Percentiles rank a stretch among this genome's conserved stretches.
phyloP scores from a whole-genome alignment of 2,888 invertebrate genomes.

The Drosophila parthenogenetica region DNA sequence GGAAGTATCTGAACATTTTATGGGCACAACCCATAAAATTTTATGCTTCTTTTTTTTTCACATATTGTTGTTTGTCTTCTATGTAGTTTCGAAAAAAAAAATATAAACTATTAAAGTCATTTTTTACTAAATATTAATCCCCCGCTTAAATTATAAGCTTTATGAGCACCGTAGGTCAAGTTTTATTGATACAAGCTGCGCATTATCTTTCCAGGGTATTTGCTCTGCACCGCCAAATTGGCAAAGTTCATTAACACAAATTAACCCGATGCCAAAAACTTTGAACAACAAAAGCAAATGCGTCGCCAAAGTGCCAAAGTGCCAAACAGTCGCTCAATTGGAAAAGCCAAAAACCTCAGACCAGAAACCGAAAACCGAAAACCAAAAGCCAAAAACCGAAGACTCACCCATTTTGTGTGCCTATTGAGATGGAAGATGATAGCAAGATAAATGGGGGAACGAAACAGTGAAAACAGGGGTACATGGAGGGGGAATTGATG shows the following conservation, averaged over 20 bases:
- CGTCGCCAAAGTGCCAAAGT: slow-evolving; percentile 16
- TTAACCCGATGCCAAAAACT: slow-evolving; percentile 44
- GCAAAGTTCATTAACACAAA: slow-evolving; percentile 49
- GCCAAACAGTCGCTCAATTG: slow-evolving; percentile 22
- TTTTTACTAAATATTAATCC: too few relatives aligned
- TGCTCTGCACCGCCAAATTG: slow-evolving; percentile 8
- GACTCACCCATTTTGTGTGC: slow-evolving; percentile 9
- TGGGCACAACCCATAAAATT: too few relatives aligned
- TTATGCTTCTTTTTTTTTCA: too few relatives aligned
- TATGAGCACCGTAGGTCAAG: too few relatives aligned
- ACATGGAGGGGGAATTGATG: neutral
- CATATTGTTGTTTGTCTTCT: too few relatives aligned
- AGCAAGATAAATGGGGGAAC: neutral
- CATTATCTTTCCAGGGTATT: neutral
- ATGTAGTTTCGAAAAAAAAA: too few relatives aligned
- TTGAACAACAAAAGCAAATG: slow-evolving; percentile 25
- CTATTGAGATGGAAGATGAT: slow-evolving; percentile 3
- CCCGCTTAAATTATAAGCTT: too few relatives aligned
- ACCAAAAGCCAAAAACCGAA: slow-evolving; percentile 13
- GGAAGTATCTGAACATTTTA: too few relatives aligned
- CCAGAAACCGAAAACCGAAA: slow-evolving; percentile 7
- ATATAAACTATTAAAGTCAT: too few relatives aligned
- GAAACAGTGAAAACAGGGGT: neutral
- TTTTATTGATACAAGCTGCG: too few relatives aligned
- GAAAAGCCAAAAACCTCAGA: slow-evolving; percentile 14